Conservation (phyloP, 2,797 vertebrate species). For the Cirrhinus molitorella region DNA sequence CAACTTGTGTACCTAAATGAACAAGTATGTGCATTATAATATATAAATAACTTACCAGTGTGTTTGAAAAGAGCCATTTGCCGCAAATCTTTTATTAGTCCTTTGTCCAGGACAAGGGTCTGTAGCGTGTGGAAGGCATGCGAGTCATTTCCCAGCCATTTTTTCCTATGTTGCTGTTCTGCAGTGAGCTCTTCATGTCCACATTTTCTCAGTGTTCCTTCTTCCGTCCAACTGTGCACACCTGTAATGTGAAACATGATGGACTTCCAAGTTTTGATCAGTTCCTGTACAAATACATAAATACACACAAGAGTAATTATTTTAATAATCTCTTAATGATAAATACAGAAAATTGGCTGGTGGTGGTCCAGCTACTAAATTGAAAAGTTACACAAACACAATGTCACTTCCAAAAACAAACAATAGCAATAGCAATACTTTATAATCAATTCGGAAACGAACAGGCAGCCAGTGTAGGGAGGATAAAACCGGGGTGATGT, state of each 20-base stretch:
- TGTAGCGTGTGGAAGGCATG: neutral
- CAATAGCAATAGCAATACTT: too few relatives aligned
- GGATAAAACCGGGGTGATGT: too few relatives aligned
- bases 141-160: neutral
- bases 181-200: neutral
- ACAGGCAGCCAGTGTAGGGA: too few relatives aligned
- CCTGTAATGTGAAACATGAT: neutral
- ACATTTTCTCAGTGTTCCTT: neutral
- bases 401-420: too few relatives aligned
- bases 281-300: neutral
- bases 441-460: too few relatives aligned
- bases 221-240: neutral
- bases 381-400: too few relatives aligned
- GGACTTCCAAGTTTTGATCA: neutral
- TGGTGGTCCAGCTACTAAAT: too few relatives aligned
- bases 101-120: neutral
- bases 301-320: neutral
- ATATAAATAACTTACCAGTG: neutral
- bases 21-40: neutral
- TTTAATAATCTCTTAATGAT: too few relatives aligned
- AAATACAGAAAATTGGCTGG: too few relatives aligned
- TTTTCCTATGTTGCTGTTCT: neutral
- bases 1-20: too few relatives aligned
- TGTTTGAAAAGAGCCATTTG: conserved; percentile 1
- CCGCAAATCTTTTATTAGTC: neutral